Conservation (phyloP, 2,113 vertebrate species). For the Accipiter virgatus region DNA sequence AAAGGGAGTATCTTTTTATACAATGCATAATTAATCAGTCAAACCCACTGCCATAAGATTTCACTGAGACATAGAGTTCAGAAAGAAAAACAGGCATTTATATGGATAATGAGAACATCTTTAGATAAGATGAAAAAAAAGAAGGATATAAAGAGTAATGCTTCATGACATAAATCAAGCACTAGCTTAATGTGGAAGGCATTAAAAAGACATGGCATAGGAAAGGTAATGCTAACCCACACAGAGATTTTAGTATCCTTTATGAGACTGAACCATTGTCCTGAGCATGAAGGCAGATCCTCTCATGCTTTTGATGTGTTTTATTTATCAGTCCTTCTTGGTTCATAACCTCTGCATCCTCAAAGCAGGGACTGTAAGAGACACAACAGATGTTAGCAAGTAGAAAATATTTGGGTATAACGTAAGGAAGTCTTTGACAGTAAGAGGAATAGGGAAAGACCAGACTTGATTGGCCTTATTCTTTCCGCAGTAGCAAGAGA, state of each 20-base stretch:
- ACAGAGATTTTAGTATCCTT: not conserved
- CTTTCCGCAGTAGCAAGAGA: not conserved
- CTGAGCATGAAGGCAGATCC: not conserved
- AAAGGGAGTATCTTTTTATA: constrained; percentile 24
- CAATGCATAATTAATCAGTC: constrained; percentile 28
- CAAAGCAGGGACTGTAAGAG: not conserved
- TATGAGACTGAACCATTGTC: not conserved
- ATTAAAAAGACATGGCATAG: not conserved
- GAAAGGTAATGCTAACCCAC: not conserved
- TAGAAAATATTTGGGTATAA: not conserved
- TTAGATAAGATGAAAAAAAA: not conserved
- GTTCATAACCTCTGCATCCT: not conserved
- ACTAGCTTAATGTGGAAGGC: not conserved
- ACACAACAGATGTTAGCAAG: not conserved
- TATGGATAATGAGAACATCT: constrained; percentile 21
- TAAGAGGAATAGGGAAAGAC: not conserved
- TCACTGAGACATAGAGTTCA: not conserved
- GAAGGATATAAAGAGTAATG: not conserved
- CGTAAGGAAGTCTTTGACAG: not conserved
- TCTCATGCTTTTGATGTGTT: not conserved
- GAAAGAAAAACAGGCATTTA: constrained; percentile 38
- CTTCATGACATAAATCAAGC: not conserved
- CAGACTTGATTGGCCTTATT: not conserved
- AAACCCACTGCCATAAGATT: not conserved
- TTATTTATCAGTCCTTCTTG: not conserved